These are phyloP conservation scores for Cybosia mesomella DNA, from an alignment of 2,888 invertebrate genomes.

Conservation along the genomic window DNA sequence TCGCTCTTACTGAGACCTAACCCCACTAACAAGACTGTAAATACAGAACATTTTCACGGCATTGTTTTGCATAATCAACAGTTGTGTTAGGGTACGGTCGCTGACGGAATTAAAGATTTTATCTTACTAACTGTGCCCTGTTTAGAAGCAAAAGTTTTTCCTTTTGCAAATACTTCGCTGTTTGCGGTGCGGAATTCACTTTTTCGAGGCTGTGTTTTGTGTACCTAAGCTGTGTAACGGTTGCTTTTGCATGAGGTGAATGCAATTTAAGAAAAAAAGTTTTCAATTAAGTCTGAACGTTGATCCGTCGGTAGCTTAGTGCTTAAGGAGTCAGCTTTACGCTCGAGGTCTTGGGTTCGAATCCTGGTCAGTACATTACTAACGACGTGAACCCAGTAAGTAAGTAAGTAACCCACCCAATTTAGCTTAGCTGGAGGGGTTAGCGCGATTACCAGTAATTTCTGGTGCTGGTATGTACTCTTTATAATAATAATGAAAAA, in stretches of 20 bases:
- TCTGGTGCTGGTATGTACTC: too few species aligned
- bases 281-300: not conserved
- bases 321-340: not conserved
- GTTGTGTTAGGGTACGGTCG: conserved; percentile 53
- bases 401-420: too few species aligned
- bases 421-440: too few species aligned
- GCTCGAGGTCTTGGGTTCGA: not conserved
- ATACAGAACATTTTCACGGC: conserved; percentile 40
- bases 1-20: conserved; percentile 19
- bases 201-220: conserved; percentile 10
- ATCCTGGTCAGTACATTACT: not conserved
- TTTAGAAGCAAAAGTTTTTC: conserved; percentile 33
- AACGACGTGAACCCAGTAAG: too few species aligned
- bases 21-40: conserved; percentile 35
- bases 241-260: not conserved
- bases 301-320: not conserved
- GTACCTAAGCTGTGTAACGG: not conserved
- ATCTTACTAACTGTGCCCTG: conserved; percentile 43
- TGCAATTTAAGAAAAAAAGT: not conserved
- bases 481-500: too few species aligned
- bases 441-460: too few species aligned
- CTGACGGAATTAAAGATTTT: conserved; percentile 63
- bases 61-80: conserved; percentile 65
- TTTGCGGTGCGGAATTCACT: conserved; percentile 11
- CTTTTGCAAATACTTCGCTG: conserved; percentile 20